Percentiles rank a stretch among this genome's conserved stretches.
These are phyloP conservation scores for Anorthoa munda DNA, from an alignment of 2,888 invertebrate species.

Conservation along the genomic window DNA sequence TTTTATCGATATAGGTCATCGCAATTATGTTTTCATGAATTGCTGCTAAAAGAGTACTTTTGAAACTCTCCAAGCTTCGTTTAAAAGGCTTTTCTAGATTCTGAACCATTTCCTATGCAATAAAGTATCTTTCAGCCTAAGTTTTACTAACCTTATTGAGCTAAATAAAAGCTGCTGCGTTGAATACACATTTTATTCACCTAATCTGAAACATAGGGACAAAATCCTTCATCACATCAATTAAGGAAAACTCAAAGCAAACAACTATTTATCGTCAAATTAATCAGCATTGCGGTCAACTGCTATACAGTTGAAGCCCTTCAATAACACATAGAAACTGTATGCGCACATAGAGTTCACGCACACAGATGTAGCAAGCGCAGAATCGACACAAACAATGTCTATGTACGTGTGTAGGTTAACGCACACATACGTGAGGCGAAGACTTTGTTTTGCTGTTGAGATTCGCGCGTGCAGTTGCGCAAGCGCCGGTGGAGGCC, in stretches of 20 bases:
- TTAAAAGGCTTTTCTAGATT: background rate
- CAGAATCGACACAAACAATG: slow-evolving; percentile 75
- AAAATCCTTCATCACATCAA: slow-evolving; percentile 79
- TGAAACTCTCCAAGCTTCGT: background rate
- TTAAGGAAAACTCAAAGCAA: slow-evolving; percentile 83
- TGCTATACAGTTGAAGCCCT: slow-evolving; percentile 83
- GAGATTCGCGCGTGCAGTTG: slow-evolving; percentile 90
- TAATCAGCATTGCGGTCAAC: slow-evolving; percentile 86
- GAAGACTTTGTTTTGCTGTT: slow-evolving; percentile 89
- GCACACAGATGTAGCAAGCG: slow-evolving; percentile 69
- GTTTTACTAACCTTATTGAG: slow-evolving; percentile 4
- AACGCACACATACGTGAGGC: slow-evolving; percentile 73
- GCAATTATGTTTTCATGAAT: slow-evolving; percentile 16
- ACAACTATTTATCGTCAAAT: slow-evolving; percentile 84
- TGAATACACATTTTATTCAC: slow-evolving; percentile 16
- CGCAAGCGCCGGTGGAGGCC: slow-evolving; percentile 90
- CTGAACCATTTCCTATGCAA: too few species aligned
- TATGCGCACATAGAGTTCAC: slow-evolving; percentile 57
- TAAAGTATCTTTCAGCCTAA: background rate
- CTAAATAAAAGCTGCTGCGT: background rate
- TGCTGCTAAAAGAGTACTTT: background rate
- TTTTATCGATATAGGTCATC: slow-evolving; percentile 42
- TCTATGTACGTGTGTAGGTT: slow-evolving; percentile 70
- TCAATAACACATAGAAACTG: slow-evolving; percentile 76
- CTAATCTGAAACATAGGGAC: slow-evolving; percentile 51